These are phyloP conservation scores for Aspidiotus rigidus DNA, from an alignment of 2,888 invertebrate genomes.

Conservation along the genomic window DNA sequence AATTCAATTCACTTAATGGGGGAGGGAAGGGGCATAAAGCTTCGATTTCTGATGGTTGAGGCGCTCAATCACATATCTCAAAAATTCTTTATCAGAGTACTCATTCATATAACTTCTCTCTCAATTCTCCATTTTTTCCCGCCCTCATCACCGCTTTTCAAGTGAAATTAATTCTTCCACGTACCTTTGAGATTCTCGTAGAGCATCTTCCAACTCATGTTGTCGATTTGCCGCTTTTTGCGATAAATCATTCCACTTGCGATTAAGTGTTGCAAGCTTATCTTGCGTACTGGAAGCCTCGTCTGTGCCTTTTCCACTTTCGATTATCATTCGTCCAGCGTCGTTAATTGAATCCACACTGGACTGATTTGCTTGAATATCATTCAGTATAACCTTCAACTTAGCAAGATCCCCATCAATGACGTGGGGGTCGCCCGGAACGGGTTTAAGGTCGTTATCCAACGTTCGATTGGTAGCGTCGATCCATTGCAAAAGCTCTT, in stretches of 20 bases:
- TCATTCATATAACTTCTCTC: too few relatives aligned
- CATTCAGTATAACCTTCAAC: slow-evolving; percentile 89
- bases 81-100: too few relatives aligned
- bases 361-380: slow-evolving; percentile 92
- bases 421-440: slow-evolving; percentile 87
- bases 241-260: slow-evolving; percentile 80
- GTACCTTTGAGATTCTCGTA: slow-evolving; percentile 75
- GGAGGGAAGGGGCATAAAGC: too few relatives aligned
- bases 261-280: slow-evolving; percentile 78
- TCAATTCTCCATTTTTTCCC: too few relatives aligned
- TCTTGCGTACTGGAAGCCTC: slow-evolving; percentile 83
- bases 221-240: slow-evolving; percentile 81
- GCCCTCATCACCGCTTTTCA: too few relatives aligned
- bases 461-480: slow-evolving; percentile 77
- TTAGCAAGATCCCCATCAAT: slow-evolving; percentile 94
- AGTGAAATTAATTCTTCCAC: neutral
- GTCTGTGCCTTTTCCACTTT: slow-evolving; percentile 65
- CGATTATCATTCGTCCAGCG: slow-evolving; percentile 84
- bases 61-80: too few relatives aligned
- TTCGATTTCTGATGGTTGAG: too few relatives aligned
- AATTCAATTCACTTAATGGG: too few relatives aligned
- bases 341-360: slow-evolving; percentile 91
- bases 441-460: slow-evolving; percentile 76
- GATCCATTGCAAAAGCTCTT: slow-evolving; percentile 91
- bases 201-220: slow-evolving; percentile 80